Evolutionary conservation across 2,113 vertebrate genomes (phyloP), one percentile per base, ranked within the genome.

Genomic region (Vanacampus margaritifer): DNA sequence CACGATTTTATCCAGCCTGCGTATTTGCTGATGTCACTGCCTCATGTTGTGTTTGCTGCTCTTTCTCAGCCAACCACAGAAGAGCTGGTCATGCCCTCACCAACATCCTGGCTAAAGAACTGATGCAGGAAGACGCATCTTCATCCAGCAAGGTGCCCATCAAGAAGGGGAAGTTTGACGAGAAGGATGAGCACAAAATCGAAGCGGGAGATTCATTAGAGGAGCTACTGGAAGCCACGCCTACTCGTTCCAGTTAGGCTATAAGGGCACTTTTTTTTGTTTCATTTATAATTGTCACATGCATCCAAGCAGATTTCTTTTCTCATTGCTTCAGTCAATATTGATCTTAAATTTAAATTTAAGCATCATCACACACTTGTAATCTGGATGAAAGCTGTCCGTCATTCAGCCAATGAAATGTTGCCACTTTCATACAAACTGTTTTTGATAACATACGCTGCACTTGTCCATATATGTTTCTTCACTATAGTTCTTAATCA

Each of bases 11-110:
- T 16, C 1, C 8, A 2, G 57, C 21, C 2, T n/a, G 57, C 32
- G 17, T 39, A 12, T 39, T 60, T 6, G 17, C n/a, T 17, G 14
- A 62, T 9, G 39, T 26, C 60, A 26, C 37, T 5, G 5, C n/a
- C 37, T 62, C 37, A 60, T 21, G 6, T n/a, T 32, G 53, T 45
- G 53, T 2, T 43, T 54, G 46, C 23, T 17, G 53, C 37, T 46
- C 24, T 76, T 63, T 79, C 67, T 84, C 82, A 96, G 94, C 89
- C 79, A 95, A 94, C 81, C 91, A 94, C 83, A 89, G 94, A 84
- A 89, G 93, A 87, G 91, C 91, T 28, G 95, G 93, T 56, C 92
- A 93, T 68, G 93, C 92, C 54, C 90, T 95, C 86, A 95, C 94
- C 21, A 94, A 91, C 79, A 79, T 95, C 72, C 91, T 97, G 73